These are phyloP conservation scores for Caenorhabditis latens DNA, from an alignment of 1,140 invertebrate species.

Conservation along the genomic window DNA sequence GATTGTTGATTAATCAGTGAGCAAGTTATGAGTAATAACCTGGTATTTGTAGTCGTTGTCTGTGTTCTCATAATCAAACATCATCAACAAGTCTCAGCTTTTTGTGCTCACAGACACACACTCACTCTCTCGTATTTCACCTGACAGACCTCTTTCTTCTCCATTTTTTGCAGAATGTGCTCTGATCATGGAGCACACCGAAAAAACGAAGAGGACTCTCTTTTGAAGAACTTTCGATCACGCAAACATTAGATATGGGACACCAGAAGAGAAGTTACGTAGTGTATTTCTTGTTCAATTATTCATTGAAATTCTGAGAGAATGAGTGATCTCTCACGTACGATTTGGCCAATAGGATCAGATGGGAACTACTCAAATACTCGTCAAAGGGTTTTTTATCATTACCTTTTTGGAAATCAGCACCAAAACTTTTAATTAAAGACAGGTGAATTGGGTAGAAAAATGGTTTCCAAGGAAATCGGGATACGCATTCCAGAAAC, in stretches of 20 bases:
- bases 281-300: constrained; percentile 40
- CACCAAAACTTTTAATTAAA: too few relatives aligned
- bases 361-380: neutral
- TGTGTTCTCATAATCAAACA: constrained; percentile 8
- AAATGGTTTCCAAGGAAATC: too few relatives aligned
- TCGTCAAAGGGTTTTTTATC: too few relatives aligned
- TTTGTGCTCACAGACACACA: neutral
- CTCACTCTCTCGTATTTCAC: neutral
- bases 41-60: neutral
- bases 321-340: constrained; percentile 20
- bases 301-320: neutral
- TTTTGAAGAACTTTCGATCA: constrained; percentile 6
- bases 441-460: too few relatives aligned
- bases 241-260: constrained; percentile 27
- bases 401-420: too few relatives aligned
- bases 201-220: neutral
- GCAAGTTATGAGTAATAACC: constrained; percentile 16
- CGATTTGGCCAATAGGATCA: neutral
- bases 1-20: neutral
- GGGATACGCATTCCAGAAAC: too few relatives aligned
- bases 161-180: neutral
- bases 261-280: constrained; percentile 8
- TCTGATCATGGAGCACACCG: constrained; percentile 7
- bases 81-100: neutral
- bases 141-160: neutral